Conservation (phyloP, 2,888 invertebrate species). For the Monoplex corrugatus region DNA sequence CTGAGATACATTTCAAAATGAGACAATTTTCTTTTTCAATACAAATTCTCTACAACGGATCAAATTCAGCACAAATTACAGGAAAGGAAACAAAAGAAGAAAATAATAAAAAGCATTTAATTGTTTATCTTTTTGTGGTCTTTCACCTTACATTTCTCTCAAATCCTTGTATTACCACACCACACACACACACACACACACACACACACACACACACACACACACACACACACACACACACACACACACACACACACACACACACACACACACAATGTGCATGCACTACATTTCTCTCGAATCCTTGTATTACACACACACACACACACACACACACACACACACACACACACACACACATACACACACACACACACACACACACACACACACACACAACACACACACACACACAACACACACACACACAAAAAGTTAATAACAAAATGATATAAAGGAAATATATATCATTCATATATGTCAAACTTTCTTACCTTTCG, state of each 20-base stretch:
- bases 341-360: neutral
- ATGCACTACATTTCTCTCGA: too few relatives aligned
- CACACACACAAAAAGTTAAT: neutral
- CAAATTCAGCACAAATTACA: too few relatives aligned
- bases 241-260: neutral
- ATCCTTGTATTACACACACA: neutral
- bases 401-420: conserved; percentile 11
- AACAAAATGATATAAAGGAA: neutral
- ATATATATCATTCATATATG: neutral
- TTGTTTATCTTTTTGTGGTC: too few relatives aligned
- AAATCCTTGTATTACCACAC: too few relatives aligned
- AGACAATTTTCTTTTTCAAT: too few relatives aligned
- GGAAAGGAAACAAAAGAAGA: too few relatives aligned
- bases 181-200: too few relatives aligned
- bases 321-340: neutral
- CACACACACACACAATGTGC: neutral
- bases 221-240: conserved; percentile 4
- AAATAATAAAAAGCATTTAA: too few relatives aligned
- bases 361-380: neutral
- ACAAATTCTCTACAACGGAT: too few relatives aligned
- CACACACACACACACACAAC: neutral
- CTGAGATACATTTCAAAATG: too few relatives aligned
- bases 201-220: neutral
- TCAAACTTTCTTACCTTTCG: conserved; percentile 81
- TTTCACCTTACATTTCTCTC: too few relatives aligned